Percentiles rank a stretch among this genome's conserved stretches.
Conservation (phyloP, 2,888 invertebrate species). For the Hypercompe scribonia region DNA sequence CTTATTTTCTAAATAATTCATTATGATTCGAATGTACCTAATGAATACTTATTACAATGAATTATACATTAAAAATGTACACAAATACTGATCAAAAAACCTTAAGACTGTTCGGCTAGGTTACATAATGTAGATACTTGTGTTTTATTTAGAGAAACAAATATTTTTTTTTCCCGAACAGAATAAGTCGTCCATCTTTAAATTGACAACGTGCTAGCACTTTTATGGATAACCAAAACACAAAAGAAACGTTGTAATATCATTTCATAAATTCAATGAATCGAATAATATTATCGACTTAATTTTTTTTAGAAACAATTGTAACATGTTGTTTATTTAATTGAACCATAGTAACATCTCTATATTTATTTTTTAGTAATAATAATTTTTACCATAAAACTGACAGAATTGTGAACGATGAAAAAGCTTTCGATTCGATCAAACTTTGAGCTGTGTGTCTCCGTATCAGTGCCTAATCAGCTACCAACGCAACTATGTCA, state of each 20-base stretch:
- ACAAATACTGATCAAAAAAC: not conserved
- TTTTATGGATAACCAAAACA: not conserved
- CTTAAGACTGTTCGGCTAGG: not conserved
- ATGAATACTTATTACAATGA: not conserved
- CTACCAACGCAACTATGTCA: no score
- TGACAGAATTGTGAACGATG: no score
- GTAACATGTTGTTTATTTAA: not conserved
- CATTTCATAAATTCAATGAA: not conserved
- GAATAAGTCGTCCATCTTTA: not conserved
- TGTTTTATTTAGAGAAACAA: not conserved
- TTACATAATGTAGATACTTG: not conserved
- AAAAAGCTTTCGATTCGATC: no score
- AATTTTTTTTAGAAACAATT: not conserved
- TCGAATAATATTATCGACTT: not conserved
- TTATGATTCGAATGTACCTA: slow-evolving; percentile 1
- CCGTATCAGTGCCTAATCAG: no score
- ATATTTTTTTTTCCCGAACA: not conserved
- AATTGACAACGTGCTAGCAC: not conserved
- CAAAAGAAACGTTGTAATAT: not conserved
- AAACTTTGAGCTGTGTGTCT: no score
- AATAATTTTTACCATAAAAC: no score
- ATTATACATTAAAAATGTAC: not conserved
- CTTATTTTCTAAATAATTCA: not conserved
- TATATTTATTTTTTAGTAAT: no score
- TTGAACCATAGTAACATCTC: no score